Base-by-base conservation (phyloP, 2,113 vertebrate genomes). In the Pipa parva region DNA sequence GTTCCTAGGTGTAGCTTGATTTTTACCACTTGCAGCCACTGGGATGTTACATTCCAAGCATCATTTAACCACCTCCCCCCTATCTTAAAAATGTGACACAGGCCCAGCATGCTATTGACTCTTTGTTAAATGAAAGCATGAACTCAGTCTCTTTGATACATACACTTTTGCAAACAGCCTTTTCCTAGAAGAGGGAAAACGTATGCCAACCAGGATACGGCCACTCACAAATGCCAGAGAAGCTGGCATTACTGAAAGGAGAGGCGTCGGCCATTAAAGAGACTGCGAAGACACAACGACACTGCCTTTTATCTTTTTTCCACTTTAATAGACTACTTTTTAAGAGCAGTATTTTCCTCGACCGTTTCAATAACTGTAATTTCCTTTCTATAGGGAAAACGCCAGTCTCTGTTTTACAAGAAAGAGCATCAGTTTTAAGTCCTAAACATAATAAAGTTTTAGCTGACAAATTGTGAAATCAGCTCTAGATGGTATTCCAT, bases 91-190 rank as follows among this genome's bases (percentile, higher is more conserved):
- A 63, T 63, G 56, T 59, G 72, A 68, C 68, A 69, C 22, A 63
- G 54, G 51, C 55, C 9, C 72, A 72, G 56, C 56, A 48, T 22
- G 72, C 71, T 72, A 74, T 61, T 75, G 70, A 66, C 73, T 73
- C 78, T 78, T 77, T 76, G 63, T 63, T 72, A 54, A 63, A 72
- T 26, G 27, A 27, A 7, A 68, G 55, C 72, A 79, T 74, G 63
- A 82, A 71, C 77, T 77, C 73, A 75, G 77, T 78, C 75, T 73
- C 76, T 79, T 73, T 25, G 29, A 31, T 10, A 33, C 59, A 62
- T 12, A 61, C 58, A 39, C 54, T 71, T 45, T 56, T 42, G 39
- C 39, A 13, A 42, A 13, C 15, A 42, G 5, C 29, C 29, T 21
- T 18, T 25, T 27, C 27, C 22, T 22, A 42, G 71, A 49, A 63